These are phyloP conservation scores for Torymus texanus DNA, from an alignment of 2,888 invertebrate genomes.

Conservation along the genomic window DNA sequence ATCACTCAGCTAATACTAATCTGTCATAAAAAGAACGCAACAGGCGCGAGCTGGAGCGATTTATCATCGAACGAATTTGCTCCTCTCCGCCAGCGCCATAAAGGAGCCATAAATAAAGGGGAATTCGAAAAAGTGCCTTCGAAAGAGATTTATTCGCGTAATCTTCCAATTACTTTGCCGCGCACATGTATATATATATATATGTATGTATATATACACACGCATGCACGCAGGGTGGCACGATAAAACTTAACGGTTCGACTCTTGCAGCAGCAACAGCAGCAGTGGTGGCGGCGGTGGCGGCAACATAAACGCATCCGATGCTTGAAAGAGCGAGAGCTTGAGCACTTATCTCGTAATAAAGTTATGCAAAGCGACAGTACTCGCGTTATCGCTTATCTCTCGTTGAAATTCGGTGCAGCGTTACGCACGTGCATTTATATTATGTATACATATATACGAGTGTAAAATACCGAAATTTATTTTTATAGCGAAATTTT, in stretches of 20 bases:
- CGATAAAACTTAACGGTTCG: slow-evolving; percentile 23
- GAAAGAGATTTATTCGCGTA: slow-evolving; percentile 29
- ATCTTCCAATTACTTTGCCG: slow-evolving; percentile 37
- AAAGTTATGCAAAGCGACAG: slow-evolving; percentile 50
- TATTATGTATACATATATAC: too few relatives aligned
- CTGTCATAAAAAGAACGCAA: too few relatives aligned
- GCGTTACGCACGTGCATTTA: not conserved
- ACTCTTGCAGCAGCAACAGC: not conserved
- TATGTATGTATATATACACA: too few relatives aligned
- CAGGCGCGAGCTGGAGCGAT: not conserved
- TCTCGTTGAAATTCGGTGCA: not conserved
- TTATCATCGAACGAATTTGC: not conserved
- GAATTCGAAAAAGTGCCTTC: not conserved
- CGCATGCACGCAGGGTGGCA: not conserved
- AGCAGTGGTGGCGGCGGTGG: too few relatives aligned
- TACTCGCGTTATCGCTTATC: slow-evolving; percentile 25
- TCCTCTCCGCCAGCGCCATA: not conserved
- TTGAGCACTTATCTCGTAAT: slow-evolving; percentile 45
- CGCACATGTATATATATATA: not conserved
- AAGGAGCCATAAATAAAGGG: slow-evolving; percentile 2
- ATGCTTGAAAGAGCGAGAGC: too few relatives aligned
- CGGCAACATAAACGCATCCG: too few relatives aligned
- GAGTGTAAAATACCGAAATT: too few relatives aligned
- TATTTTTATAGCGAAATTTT: too few relatives aligned
- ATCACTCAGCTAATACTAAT: too few relatives aligned